Base-by-base conservation (phyloP, 2,797 vertebrate genomes). In the Xiphorhynchus erythropygius region DNA sequence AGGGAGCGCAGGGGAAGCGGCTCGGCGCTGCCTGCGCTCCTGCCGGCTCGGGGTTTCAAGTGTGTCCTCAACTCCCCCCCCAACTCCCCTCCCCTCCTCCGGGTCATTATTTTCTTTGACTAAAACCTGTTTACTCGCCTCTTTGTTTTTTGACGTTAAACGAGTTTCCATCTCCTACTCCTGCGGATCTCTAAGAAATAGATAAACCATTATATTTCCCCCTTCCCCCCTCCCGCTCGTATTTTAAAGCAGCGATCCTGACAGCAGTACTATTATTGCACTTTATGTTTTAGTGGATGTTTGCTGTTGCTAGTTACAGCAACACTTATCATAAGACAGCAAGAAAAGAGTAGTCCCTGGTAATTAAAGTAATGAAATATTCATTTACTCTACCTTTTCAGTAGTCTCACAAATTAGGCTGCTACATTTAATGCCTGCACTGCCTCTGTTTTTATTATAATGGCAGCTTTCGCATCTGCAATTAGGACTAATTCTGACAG, bases 341-440 rank as follows among this genome's bases (percentile, higher is more conserved):
- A 98, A 98, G 98, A 98, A 99, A 99, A 98, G 98, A 98, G 98
- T 99, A 99, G 99, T 99, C 98, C 98, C 98, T 98, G 98, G 99
- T 99, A 99, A 99, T 99, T 99, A 99, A 99, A 99, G 98, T 99
- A 99, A 99, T 99, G 99, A 99, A 99, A 99, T 99, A 99, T 99
- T 99, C 98, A 99, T 99, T 99, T 99, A 98, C 99, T 99, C 99
- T 99, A 99, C 99, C 99, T 99, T 99, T 99, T 98, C 98, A 98
- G 98, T 99, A 98, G 98, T 98, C 98, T 97, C 98, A 98, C 99
- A 99, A 99, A 99, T 99, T 99, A 99, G 99, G 98, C 98, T 98
- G 98, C 98, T 98, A 98, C 98, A 98, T 98, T 99, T 99, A 99
- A 99, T 99, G 99, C 99, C 98, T 98, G 98, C 98, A 98, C 98